These are phyloP conservation scores for Scotopteryx bipunctaria DNA, from an alignment of 2,888 invertebrate species.

Conservation along the genomic window DNA sequence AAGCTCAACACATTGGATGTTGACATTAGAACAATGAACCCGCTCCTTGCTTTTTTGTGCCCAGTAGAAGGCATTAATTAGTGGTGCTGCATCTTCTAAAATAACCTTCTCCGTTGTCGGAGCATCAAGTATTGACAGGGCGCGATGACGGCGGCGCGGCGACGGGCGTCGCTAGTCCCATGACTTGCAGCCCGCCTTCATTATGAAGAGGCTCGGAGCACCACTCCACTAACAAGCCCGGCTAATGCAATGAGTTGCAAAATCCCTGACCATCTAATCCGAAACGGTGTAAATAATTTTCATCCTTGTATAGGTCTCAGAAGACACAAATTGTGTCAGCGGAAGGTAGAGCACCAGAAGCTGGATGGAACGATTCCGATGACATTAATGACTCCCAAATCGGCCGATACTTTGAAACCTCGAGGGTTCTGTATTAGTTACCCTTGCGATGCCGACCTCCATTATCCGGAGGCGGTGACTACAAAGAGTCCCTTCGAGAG, in stretches of 20 bases:
- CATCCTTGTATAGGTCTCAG: slow-evolving; percentile 41
- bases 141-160: slow-evolving; percentile 70
- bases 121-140: slow-evolving; percentile 74
- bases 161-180: slow-evolving; percentile 66
- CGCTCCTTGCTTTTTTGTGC: slow-evolving; percentile 69
- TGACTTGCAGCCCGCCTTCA: slow-evolving; percentile 80
- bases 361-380: slow-evolving; percentile 67
- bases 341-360: slow-evolving; percentile 57
- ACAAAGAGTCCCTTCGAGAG: slow-evolving; percentile 65
- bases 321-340: slow-evolving; percentile 47
- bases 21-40: slow-evolving; percentile 72
- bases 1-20: slow-evolving; percentile 46
- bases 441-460: slow-evolving; percentile 51
- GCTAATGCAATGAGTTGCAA: slow-evolving; percentile 83
- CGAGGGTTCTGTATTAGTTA: slow-evolving; percentile 65
- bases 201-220: slow-evolving; percentile 59
- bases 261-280: slow-evolving; percentile 53
- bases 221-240: slow-evolving; percentile 75
- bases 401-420: slow-evolving; percentile 62
- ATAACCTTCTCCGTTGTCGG: slow-evolving; percentile 78
- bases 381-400: slow-evolving; percentile 78
- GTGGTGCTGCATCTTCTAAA: slow-evolving; percentile 74
- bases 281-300: slow-evolving; percentile 42
- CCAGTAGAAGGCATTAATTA: slow-evolving; percentile 75
- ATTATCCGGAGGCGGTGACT: slow-evolving; percentile 68